These are phyloP conservation scores for Chelonoidis abingdonii DNA, from an alignment of 2,113 vertebrate genomes.

Conservation along the genomic window DNA sequence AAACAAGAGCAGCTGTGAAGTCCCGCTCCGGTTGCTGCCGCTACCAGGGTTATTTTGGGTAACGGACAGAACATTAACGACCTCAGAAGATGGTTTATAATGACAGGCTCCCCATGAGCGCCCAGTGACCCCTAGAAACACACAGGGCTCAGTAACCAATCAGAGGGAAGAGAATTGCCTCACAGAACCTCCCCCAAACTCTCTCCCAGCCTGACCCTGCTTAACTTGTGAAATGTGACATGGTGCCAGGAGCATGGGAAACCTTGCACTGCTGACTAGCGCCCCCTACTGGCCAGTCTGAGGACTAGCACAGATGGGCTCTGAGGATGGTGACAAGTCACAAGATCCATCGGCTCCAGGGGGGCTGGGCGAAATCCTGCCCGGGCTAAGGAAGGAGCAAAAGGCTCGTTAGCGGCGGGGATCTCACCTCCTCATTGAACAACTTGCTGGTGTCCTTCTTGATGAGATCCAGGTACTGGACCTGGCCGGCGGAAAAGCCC, in stretches of 20 bases:
- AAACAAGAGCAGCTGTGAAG: neutral
- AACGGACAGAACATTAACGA: no score
- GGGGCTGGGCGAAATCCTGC: neutral
- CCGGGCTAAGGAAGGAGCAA: neutral
- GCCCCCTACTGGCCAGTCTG: neutral
- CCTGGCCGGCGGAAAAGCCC: slow-evolving; percentile 92
- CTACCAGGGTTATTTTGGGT: neutral
- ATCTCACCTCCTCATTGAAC: slow-evolving; percentile 92
- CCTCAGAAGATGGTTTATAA: neutral
- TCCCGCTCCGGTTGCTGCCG: neutral
- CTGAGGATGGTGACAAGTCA: no score
- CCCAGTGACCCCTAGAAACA: neutral
- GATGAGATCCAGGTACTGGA: slow-evolving; percentile 93
- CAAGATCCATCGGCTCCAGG: neutral
- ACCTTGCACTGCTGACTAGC: neutral
- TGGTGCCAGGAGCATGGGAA: no score
- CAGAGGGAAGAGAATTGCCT: neutral
- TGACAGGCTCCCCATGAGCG: neutral
- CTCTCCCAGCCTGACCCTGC: neutral
- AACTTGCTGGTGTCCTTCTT: slow-evolving; percentile 93
- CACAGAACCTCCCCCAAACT: neutral
- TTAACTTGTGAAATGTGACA: no score
- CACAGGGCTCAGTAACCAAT: neutral
- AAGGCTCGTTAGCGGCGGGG: no score
- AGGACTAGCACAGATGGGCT: neutral